Evolutionary conservation across 2,888 invertebrate species (phyloP).

Genomic region (Rhagonycha lutea): DNA sequence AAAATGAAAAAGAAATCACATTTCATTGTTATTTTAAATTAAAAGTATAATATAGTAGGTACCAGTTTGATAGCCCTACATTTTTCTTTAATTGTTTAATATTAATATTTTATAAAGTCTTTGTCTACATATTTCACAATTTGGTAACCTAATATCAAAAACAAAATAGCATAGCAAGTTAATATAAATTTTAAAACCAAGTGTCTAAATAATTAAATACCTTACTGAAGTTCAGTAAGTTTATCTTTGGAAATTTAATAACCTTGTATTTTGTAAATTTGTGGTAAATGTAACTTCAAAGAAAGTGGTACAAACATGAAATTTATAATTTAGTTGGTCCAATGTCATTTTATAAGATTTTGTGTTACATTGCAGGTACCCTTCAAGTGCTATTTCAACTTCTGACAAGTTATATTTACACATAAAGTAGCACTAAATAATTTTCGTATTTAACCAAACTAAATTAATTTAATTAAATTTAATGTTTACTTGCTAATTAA

Average conservation of each 20-base stretch:
- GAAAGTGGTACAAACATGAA: conserved; percentile 21
- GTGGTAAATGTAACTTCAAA: conserved; percentile 16
- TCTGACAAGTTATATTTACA: not conserved
- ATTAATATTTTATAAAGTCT: no score
- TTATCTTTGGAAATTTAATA: conserved; percentile 23
- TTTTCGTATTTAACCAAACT: not conserved
- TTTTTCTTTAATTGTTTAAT: no score
- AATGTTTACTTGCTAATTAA: not conserved
- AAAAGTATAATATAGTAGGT: no score
- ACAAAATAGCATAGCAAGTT: not conserved
- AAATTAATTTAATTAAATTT: not conserved
- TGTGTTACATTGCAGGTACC: not conserved
- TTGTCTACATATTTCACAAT: no score
- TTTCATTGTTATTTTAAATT: no score
- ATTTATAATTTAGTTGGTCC: conserved; percentile 11
- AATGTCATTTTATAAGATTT: conserved; percentile 14
- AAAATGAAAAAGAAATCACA: no score
- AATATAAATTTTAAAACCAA: not conserved
- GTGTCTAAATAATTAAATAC: not conserved
- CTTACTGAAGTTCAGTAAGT: not conserved
- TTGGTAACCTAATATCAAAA: not conserved
- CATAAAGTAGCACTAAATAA: not conserved
- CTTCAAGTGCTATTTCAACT: not conserved
- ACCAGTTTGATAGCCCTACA: no score
- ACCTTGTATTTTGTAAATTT: conserved; percentile 18